phyloP scores from a whole-genome alignment of 2,113 vertebrate genomes.

The Austrofundulus limnaeus region DNA sequence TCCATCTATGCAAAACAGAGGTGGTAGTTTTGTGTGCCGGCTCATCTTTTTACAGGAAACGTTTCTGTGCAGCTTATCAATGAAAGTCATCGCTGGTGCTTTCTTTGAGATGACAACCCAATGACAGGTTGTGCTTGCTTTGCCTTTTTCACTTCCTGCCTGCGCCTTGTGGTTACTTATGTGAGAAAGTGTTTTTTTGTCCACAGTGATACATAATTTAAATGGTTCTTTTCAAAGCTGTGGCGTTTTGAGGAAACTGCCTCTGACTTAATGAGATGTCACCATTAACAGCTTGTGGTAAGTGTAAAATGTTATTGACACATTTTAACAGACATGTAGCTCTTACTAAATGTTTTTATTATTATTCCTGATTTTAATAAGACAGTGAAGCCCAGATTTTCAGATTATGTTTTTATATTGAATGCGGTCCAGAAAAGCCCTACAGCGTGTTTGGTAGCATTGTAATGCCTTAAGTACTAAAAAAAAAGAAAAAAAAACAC shows the following conservation, averaged over 20 bases:
- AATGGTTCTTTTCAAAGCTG: not conserved
- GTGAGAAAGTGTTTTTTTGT: not conserved
- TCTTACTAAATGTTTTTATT: not conserved
- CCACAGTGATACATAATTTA: not conserved
- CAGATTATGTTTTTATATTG: too few relatives aligned
- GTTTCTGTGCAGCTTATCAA: constrained; percentile 26
- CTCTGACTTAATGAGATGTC: not conserved
- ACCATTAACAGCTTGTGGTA: not conserved
- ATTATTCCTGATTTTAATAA: too few relatives aligned
- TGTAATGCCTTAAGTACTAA: too few relatives aligned
- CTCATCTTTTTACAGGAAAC: constrained; percentile 23
- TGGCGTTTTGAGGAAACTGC: not conserved
- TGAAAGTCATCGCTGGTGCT: constrained; percentile 23
- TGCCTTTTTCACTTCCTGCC: constrained; percentile 27
- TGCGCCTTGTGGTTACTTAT: not conserved
- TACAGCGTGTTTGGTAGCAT: too few relatives aligned
- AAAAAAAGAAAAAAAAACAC: too few relatives aligned
- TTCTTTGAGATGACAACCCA: not conserved
- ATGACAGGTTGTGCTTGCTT: not conserved
- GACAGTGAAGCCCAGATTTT: too few relatives aligned
- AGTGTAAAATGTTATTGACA: not conserved
- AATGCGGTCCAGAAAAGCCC: too few relatives aligned
- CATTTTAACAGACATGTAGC: not conserved
- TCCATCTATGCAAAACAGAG: not conserved
- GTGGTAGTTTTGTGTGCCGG: not conserved